These are phyloP conservation scores for Stictocephala bisonia DNA, from an alignment of 2,888 invertebrate genomes.

Conservation along the genomic window DNA sequence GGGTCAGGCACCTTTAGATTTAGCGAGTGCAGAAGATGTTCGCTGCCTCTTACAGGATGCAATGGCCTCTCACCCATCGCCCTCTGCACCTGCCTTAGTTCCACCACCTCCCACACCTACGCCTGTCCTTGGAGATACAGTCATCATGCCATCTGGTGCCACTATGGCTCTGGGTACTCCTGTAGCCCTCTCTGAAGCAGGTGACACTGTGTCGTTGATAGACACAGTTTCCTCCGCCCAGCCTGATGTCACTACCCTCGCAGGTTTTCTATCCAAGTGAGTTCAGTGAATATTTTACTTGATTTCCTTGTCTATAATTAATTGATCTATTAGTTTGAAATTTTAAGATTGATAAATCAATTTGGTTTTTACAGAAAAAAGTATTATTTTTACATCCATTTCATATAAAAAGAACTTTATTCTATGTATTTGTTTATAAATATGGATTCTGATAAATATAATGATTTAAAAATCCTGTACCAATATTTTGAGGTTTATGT, in stretches of 20 bases:
- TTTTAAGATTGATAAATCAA: too few species aligned
- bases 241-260: constrained; percentile 66
- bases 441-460: too few species aligned
- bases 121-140: constrained; percentile 75
- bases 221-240: constrained; percentile 51
- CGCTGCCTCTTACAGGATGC: constrained; percentile 92
- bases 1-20: constrained; percentile 92
- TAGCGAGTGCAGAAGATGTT: constrained; percentile 95
- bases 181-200: constrained; percentile 62
- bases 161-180: constrained; percentile 81
- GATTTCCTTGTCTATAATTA: constrained; percentile 2
- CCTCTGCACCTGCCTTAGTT: constrained; percentile 62
- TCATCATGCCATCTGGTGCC: constrained; percentile 86
- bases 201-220: constrained; percentile 54
- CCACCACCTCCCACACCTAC: constrained; percentile 61
- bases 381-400: too few species aligned
- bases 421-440: too few species aligned
- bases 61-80: constrained; percentile 79
- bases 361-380: too few species aligned
- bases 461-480: too few species aligned
- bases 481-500: too few species aligned
- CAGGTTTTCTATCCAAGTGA: constrained; percentile 77
- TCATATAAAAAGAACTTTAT: too few species aligned
- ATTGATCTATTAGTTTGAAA: too few species aligned
- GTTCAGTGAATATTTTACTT: too few species aligned